Conservation (phyloP, 1,140 invertebrate genomes). For the Musca vetustissima region DNA sequence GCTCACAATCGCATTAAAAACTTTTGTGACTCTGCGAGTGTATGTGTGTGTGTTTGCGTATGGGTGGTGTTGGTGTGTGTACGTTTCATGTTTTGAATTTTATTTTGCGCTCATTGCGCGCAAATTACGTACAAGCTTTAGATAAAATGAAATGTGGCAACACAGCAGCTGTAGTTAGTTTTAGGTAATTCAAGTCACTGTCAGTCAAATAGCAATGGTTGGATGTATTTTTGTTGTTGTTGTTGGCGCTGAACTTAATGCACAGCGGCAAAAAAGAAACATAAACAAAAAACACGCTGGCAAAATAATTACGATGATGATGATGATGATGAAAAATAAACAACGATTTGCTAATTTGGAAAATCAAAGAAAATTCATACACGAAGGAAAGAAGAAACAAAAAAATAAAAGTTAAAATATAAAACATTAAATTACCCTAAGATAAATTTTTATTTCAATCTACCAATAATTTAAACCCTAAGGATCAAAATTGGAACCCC, state of each 20-base stretch:
- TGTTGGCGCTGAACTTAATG: background rate
- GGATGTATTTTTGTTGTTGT: background rate
- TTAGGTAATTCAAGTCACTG: constrained; percentile 16
- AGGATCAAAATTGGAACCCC: too few relatives aligned
- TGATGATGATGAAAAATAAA: too few relatives aligned
- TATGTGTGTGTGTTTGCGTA: background rate
- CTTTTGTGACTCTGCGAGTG: background rate
- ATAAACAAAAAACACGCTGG: background rate
- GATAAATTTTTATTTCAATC: too few relatives aligned
- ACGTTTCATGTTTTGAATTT: constrained; percentile 2
- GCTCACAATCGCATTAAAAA: background rate
- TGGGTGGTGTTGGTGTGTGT: background rate
- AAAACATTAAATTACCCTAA: too few relatives aligned
- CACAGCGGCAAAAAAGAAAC: constrained; percentile 2
- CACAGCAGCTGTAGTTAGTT: constrained; percentile 12
- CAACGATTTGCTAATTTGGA: background rate
- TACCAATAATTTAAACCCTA: too few relatives aligned
- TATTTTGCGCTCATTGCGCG: constrained; percentile 25
- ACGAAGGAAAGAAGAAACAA: background rate
- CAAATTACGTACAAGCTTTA: constrained; percentile 26
- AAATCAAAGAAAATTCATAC: background rate
- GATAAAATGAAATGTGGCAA: constrained; percentile 20
- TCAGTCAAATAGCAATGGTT: constrained; percentile 16
- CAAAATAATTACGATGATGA: background rate
- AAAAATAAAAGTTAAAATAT: too few relatives aligned